A percentile compares a stretch with the other conserved stretches of the same genome.
Conservation (phyloP, 2,797 vertebrate species). For the Echeneis naucrates region DNA sequence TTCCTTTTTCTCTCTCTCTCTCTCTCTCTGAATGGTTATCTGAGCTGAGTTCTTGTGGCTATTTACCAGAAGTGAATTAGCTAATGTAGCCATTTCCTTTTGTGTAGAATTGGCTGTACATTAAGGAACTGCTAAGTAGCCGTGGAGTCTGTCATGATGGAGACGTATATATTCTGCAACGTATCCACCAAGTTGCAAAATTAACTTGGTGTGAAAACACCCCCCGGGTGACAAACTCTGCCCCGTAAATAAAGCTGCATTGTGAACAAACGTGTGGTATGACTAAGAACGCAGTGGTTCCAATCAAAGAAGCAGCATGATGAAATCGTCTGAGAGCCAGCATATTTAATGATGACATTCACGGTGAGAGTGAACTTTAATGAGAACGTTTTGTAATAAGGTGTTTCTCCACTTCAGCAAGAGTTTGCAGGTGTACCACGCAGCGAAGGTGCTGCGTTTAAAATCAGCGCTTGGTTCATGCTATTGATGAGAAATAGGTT, state of each 20-base stretch:
- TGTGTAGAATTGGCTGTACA: slow-evolving; percentile 38
- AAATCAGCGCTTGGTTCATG: not conserved
- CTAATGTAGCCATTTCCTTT: slow-evolving; percentile 71
- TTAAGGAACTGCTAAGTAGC: slow-evolving; percentile 62
- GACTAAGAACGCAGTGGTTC: not conserved
- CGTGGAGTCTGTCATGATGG: slow-evolving; percentile 31
- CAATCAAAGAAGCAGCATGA: not conserved
- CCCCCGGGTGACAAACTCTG: not conserved
- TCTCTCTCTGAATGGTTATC: slow-evolving; percentile 45
- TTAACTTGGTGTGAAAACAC: slow-evolving; percentile 6
- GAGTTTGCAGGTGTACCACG: not conserved
- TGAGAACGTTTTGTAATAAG: slow-evolving; percentile 14
- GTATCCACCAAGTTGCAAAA: too few species aligned
- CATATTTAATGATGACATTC: slow-evolving; percentile 26
- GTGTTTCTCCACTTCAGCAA: not conserved
- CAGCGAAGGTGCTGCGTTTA: not conserved
- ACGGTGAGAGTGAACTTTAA: slow-evolving; percentile 12
- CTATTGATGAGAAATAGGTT: not conserved
- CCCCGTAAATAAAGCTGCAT: not conserved
- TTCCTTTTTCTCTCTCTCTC: slow-evolving; percentile 21
- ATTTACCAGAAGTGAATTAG: slow-evolving; percentile 69
- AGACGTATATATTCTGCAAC: slow-evolving; percentile 29
- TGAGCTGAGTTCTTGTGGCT: slow-evolving; percentile 59
- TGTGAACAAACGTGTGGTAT: not conserved
- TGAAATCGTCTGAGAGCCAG: not conserved